Evolutionary conservation across 2,888 invertebrate species (phyloP), one percentile per base, ranked within the genome.

Genomic region (Tenthredo livida): DNA sequence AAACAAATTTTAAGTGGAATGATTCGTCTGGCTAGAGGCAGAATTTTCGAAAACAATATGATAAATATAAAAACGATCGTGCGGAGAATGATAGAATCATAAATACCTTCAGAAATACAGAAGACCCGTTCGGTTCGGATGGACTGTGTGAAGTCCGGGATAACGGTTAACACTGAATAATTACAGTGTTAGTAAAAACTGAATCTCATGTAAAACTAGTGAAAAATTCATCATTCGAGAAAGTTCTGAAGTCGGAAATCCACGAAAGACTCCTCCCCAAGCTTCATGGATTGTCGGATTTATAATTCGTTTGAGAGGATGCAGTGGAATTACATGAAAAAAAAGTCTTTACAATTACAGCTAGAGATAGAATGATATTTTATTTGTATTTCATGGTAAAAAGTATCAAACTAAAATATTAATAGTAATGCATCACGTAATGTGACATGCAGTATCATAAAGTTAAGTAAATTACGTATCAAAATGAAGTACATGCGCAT

Each of bases 311-410:
- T 61, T 61, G 2, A 21, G 33, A 67, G 67, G 29, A 67, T 10
- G 33, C n/a, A n/a, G n/a, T 67, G 12, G 15, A 67, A 67, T 2
- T 67, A 17, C 33, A 17, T n/a, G 0, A 33, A 25, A 33, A 12
- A 33, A 6, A 3, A 21, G 21, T 73, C 43, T n/a, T n/a, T 73
- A 9, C n/a, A 43, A 73, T 43, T n/a, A 73, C 72, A 40, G 10
- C 17, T 50, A 17, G 40, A 77, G 21, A 77, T 54, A 77, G 17
- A 29, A 77, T 77, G 0, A 54, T 77, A 77, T 54, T 77, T 77
- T 77, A 77, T 73, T 73, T 40, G 43, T 21, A 73, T 50, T 77
- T 54, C 77, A 77, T 54, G 50, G 77, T 43, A 43, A 43, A 73
- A 73, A 73, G 43, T 73, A 21, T 43, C 9, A 73, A 73, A 21